Base-by-base conservation (phyloP, 2,888 invertebrate species). In the Hypolimnas misippus region DNA sequence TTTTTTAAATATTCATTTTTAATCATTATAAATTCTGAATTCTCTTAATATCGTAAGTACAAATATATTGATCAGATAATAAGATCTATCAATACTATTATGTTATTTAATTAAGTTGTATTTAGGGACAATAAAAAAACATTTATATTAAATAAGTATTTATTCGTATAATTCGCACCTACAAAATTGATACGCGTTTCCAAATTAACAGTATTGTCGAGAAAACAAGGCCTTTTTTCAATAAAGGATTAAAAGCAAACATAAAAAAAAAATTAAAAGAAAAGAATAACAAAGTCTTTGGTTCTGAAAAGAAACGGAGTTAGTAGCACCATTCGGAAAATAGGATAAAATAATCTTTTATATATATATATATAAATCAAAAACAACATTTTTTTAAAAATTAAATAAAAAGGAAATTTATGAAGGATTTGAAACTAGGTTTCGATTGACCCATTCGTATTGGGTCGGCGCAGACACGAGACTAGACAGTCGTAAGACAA, bases 81-180 rank as follows among this genome's bases (percentile, higher is more conserved):
- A 33, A 7, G 2, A 12, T 33, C 33, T 10, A 3, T 29, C 3
- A 4, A 4, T 31, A 10, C 10, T 3, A 31, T 31, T 1, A 31
- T 31, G 6, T 31, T 4, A 8, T 33, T 10, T 10, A 33, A 8
- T 33, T 7, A 33, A 33, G 12, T 2, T 33, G 12, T 8, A 8
- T 0, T 17, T 16, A 2, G 42, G 42, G 42, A 72, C 64, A 73
- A 79, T 79, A 79, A 77, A 79, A 81, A 76, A 75, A 69, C 64
- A 65, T 68, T 72, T 86, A 83, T 87, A 89, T 90, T 90, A 91
- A 90, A 91, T 91, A 91, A 82, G 86, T 89, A 90, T 90, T 89
- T 90, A 91, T 90, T 90, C 12, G 89, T 82, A 84, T 86, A 84
- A 69, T 55, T 68, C 49, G 70, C 69, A 69, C 66, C 70, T 69